phyloP scores from a whole-genome alignment of 1,140 invertebrate genomes.

The Sinonovacula constricta region DNA sequence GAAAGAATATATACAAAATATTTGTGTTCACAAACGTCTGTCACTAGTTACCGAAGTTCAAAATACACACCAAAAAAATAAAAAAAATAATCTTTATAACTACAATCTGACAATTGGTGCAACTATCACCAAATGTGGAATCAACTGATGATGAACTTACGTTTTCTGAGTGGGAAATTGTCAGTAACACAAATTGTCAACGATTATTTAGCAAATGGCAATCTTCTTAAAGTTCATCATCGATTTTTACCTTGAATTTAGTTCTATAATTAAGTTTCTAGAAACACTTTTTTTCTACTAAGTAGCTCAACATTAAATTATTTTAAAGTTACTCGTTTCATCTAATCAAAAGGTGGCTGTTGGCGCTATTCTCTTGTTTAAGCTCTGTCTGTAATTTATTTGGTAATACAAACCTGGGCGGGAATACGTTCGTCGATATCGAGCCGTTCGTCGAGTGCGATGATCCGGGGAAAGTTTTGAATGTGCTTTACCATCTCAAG shows the following conservation, averaged over 20 bases:
- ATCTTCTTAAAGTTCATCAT: no score
- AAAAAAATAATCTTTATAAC: no score
- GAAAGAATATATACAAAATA: background rate
- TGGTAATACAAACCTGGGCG: no score
- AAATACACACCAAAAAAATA: no score
- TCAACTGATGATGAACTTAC: no score
- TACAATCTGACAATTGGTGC: no score
- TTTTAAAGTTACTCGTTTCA: background rate
- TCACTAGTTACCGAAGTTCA: background rate
- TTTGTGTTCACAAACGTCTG: background rate
- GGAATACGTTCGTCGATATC: background rate
- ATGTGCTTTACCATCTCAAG: conserved; percentile 22
- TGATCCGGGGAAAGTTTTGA: conserved; percentile 14
- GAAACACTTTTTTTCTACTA: background rate
- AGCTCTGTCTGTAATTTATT: background rate
- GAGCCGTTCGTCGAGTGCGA: conserved; percentile 10
- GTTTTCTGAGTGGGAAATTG: no score
- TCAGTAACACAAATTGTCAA: no score
- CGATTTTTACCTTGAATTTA: no score
- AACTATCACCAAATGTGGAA: no score
- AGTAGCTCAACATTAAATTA: background rate
- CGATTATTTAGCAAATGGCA: no score
- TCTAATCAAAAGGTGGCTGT: background rate
- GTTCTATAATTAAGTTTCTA: no score
- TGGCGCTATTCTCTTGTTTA: background rate